Evolutionary conservation across 2,113 vertebrate genomes (phyloP), one percentile per base, ranked within the genome.

Genomic region (Canis aureus): DNA sequence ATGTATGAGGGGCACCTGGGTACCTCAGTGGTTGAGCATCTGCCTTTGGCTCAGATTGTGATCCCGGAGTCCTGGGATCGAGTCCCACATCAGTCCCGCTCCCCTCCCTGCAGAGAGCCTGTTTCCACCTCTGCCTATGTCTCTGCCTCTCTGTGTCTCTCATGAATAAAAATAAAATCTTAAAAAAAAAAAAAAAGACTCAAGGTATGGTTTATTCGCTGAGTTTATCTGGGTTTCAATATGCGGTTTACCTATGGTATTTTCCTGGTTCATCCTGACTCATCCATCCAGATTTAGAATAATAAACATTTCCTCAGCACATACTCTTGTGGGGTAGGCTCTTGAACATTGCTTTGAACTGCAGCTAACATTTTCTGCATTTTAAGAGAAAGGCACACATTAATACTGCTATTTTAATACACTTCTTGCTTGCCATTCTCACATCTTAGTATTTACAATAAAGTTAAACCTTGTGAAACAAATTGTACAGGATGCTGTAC

Each of bases 341-440:
- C 35, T 83, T 80, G 38, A 67, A 53, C 6, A 32, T 11, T 23
- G n/a, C 67, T 93, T 73, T 74, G 57, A 88, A 74, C 15, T 29
- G n/a, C 35, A 78, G n/a, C 53, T 27, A 60, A n/a, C 29, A 20
- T 49, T 35, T 78, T 81, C 57, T 10, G 78, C 32, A 12, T 76
- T 87, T 71, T n/a, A 32, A 81, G 86, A 91, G 62, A 83, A 79
- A 91, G 64, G 15, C 29, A 57, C 25, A 23, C 93, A 92, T 76
- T 22, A 57, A 43, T 49, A 49, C 62, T 55, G 80, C 38, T n/a
- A 13, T 59, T 84, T 49, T 43, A 60, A 74, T 76, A 35, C 23
- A 88, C 60, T 53, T 51, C n/a, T 43, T 1, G 27, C 32, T 92
- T 5, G 20, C 43, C 32, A 27, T 87, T 85, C 80, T 83, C 23